Conservation (phyloP, 2,113 vertebrate species). For the Myocastor coypus region DNA sequence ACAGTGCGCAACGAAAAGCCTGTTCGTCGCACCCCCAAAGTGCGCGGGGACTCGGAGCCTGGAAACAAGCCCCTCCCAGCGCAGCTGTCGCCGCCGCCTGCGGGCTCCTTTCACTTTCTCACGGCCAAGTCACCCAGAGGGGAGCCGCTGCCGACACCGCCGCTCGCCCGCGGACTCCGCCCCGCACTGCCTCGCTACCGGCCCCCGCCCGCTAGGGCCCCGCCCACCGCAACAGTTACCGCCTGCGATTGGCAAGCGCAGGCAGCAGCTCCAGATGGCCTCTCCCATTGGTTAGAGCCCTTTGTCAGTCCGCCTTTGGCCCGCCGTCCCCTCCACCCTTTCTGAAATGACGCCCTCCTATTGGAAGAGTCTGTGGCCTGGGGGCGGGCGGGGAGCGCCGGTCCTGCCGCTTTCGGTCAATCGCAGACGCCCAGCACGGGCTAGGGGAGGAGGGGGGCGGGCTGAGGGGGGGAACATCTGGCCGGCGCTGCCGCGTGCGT, state of each 20-base stretch:
- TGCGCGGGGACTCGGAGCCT: constrained; percentile 42
- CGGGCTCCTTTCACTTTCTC: constrained; percentile 85
- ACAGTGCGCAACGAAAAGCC: neutral
- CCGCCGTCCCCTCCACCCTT: constrained; percentile 68
- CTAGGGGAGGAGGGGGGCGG: constrained; percentile 67
- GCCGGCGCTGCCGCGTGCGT: constrained; percentile 85
- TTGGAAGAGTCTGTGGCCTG: constrained; percentile 59
- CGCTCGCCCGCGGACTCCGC: constrained; percentile 67
- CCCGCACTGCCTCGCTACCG: constrained; percentile 46
- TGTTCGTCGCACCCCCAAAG: constrained; percentile 2
- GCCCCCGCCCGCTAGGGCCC: constrained; percentile 19
- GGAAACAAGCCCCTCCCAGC: constrained; percentile 76
- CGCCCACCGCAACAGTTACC: constrained; percentile 53
- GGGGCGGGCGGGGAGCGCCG: constrained; percentile 68
- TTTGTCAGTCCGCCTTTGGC: constrained; percentile 52
- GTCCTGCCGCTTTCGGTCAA: constrained; percentile 73
- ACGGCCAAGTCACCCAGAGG: constrained; percentile 83
- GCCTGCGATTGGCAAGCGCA: constrained; percentile 63
- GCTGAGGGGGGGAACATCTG: constrained; percentile 82
- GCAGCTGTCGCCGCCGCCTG: constrained; percentile 83
- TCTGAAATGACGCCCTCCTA: constrained; percentile 30
- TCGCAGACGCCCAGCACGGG: constrained; percentile 63
- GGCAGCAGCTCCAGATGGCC: constrained; percentile 44
- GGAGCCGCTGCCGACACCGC: constrained; percentile 75
- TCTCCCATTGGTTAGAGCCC: constrained; percentile 12